Percentiles rank a stretch among this genome's conserved stretches.
Conservation (phyloP, 1,140 invertebrate genomes). For the Trachelipus rathkii region DNA sequence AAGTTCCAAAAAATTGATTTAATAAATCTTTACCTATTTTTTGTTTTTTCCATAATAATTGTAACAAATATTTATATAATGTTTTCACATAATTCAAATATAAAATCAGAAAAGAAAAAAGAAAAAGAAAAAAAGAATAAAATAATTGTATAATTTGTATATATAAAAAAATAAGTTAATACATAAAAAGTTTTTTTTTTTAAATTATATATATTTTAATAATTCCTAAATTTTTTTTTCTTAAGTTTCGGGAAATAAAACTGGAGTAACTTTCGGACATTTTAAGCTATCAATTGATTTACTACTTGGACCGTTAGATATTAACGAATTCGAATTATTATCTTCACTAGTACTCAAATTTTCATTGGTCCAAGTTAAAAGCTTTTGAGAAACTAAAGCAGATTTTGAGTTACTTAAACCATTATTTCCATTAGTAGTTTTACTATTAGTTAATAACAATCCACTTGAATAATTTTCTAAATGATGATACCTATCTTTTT, state of each 20-base stretch:
- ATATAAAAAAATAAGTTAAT: slow-evolving; percentile 3
- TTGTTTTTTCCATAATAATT: slow-evolving; percentile 6
- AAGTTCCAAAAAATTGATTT: not conserved
- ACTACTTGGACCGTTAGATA: not conserved
- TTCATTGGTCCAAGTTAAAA: slow-evolving; percentile 7
- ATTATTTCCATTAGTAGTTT: not conserved
- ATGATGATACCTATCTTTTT: not conserved
- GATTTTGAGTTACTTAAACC: not conserved
- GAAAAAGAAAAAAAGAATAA: not conserved
- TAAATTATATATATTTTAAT: not conserved
- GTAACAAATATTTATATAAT: not conserved
- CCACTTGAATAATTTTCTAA: not conserved
- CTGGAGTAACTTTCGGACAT: not conserved
- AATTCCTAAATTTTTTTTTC: not conserved
- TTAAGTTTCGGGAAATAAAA: slow-evolving; percentile 2
- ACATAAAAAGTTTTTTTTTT: not conserved
- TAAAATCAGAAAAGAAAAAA: not conserved
- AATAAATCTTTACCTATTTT: slow-evolving; percentile 7
- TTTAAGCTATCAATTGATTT: not conserved
- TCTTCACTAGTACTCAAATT: not conserved
- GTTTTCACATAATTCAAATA: not conserved
- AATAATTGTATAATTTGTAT: not conserved
- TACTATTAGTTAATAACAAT: slow-evolving; percentile 6
- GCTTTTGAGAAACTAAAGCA: not conserved
- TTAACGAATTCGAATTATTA: not conserved